These are phyloP conservation scores for Girardinus metallicus DNA, from an alignment of 2,797 vertebrate genomes.

Conservation along the genomic window DNA sequence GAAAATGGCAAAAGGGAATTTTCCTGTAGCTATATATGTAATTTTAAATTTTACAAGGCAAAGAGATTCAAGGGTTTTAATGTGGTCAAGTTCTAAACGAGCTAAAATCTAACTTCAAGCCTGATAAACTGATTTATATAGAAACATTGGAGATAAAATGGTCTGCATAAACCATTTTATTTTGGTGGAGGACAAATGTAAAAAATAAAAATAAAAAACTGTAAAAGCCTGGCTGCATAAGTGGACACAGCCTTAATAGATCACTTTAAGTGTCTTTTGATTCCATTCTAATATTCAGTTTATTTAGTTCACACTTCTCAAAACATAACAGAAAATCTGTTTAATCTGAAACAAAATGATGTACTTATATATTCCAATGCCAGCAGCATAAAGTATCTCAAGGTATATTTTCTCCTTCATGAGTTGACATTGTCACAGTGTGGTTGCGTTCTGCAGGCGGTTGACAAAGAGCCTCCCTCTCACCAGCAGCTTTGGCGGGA, in stretches of 20 bases:
- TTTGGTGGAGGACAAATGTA: background rate
- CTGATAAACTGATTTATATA: background rate
- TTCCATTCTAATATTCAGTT: background rate
- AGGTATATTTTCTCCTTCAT: conserved; percentile 28
- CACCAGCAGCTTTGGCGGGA: conserved; percentile 68
- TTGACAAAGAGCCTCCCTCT: conserved; percentile 56
- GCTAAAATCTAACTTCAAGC: background rate
- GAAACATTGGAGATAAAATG: too few species aligned
- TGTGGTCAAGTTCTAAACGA: background rate
- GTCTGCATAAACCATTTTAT: background rate
- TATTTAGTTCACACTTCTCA: background rate
- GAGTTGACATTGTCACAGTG: conserved; percentile 10
- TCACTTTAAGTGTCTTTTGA: background rate
- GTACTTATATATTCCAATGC: background rate
- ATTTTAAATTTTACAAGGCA: background rate
- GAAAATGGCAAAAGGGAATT: background rate
- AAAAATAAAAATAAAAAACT: background rate
- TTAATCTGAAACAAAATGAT: background rate
- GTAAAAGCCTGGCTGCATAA: background rate
- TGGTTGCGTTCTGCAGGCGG: conserved; percentile 8
- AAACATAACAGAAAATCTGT: background rate
- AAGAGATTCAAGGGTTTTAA: background rate
- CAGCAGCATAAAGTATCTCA: background rate
- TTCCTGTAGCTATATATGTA: background rate
- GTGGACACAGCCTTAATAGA: background rate